Evolutionary conservation across 2,113 vertebrate species (phyloP).

Genomic region (Emydocephalus ijimae): DNA sequence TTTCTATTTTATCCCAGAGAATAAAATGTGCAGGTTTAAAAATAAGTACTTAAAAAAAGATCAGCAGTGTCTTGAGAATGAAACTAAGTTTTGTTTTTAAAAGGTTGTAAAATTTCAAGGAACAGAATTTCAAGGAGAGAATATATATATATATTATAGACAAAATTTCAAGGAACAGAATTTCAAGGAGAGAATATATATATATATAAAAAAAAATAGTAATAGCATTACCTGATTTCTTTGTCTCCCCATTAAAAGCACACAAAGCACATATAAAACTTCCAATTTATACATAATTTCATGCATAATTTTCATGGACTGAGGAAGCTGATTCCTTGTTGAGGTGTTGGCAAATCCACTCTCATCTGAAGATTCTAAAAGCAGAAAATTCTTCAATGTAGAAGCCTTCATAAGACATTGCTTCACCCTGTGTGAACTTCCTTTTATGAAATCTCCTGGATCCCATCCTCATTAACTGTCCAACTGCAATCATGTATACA

Average conservation of each 20-base stretch:
- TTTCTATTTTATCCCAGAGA: neutral
- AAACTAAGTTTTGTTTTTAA: neutral
- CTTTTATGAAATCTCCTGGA: neutral
- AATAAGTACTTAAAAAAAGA: neutral
- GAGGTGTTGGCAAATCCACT: conserved; percentile 85
- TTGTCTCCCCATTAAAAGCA: conserved; percentile 95
- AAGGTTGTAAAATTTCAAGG: neutral
- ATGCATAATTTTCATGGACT: conserved; percentile 99
- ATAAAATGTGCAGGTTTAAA: neutral
- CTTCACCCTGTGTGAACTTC: neutral
- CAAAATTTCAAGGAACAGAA: neutral
- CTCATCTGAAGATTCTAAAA: conserved; percentile 90
- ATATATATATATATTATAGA: neutral
- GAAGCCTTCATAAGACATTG: neutral
- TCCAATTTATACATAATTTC: conserved; percentile 99
- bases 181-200: neutral
- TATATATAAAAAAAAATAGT: neutral
- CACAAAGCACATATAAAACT: conserved; percentile 94
- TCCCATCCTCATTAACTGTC: neutral
- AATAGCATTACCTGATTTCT: conserved; percentile 86
- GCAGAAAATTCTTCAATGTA: conserved; percentile 12
- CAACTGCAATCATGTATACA: neutral
- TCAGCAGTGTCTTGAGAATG: neutral
- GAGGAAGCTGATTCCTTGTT: conserved; percentile 85
- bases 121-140: neutral